Evolutionary conservation across 2,888 invertebrate genomes (phyloP).

Genomic region (Bombylius discolor): DNA sequence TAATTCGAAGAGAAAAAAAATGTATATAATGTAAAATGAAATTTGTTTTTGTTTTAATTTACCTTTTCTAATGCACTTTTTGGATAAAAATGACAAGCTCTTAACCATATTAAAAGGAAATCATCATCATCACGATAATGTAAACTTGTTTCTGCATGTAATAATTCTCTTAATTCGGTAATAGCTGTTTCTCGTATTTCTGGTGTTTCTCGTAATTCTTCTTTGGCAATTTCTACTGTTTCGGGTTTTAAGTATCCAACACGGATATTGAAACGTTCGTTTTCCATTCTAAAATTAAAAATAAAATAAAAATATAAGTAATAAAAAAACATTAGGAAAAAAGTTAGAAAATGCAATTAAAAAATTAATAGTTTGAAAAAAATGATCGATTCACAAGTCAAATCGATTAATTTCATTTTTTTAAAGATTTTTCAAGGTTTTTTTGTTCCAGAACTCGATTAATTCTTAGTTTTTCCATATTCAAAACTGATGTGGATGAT

Average conservation of each 20-base stretch:
- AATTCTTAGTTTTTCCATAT: too few relatives aligned
- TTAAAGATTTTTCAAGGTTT: too few relatives aligned
- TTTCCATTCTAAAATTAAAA: constrained; percentile 23
- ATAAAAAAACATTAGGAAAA: background rate
- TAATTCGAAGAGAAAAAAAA: too few relatives aligned
- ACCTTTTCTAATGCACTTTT: constrained; percentile 67
- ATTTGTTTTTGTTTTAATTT: constrained; percentile 5
- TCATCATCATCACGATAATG: constrained; percentile 63
- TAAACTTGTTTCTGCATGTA: constrained; percentile 55
- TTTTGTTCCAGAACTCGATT: too few relatives aligned
- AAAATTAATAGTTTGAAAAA: too few relatives aligned
- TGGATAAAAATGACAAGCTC: constrained; percentile 74
- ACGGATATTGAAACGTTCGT: constrained; percentile 45
- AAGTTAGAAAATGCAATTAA: too few relatives aligned
- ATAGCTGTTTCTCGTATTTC: constrained; percentile 50
- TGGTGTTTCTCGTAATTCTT: constrained; percentile 57
- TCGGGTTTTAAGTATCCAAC: constrained; percentile 45
- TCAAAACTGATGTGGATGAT: too few relatives aligned
- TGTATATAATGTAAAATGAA: background rate
- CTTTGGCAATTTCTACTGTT: constrained; percentile 44
- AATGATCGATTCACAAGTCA: too few relatives aligned
- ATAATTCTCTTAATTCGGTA: constrained; percentile 44
- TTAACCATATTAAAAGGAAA: constrained; percentile 60
- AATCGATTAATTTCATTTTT: too few relatives aligned
- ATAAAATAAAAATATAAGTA: background rate